These are phyloP conservation scores for Drosophila differens DNA, from an alignment of 2,888 invertebrate species.

Conservation along the genomic window DNA sequence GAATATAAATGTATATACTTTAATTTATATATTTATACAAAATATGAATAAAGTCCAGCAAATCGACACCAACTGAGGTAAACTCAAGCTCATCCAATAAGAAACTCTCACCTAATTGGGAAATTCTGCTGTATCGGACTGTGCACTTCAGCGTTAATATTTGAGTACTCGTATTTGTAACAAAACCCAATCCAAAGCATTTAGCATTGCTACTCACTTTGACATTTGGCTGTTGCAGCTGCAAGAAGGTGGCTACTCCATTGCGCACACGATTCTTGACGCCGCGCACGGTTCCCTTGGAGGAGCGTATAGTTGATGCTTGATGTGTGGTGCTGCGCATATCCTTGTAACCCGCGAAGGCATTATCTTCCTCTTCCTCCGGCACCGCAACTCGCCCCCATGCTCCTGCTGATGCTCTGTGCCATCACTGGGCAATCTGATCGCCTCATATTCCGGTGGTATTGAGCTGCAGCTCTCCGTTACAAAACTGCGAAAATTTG, in stretches of 20 bases:
- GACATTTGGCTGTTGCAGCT: conserved; percentile 90
- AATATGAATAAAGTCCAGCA: neutral
- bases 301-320: conserved; percentile 93
- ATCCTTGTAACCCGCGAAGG: conserved; percentile 93
- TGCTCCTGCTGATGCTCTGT: neutral
- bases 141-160: neutral
- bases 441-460: conserved; percentile 28
- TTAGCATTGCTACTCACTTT: conserved; percentile 88
- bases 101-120: neutral
- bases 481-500: conserved; percentile 76
- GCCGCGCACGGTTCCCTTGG: conserved; percentile 96
- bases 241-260: conserved; percentile 97
- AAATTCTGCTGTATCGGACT: neutral
- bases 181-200: neutral
- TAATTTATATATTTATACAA: neutral
- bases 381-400: neutral
- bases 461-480: conserved; percentile 12
- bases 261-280: conserved; percentile 97
- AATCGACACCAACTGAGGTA: neutral
- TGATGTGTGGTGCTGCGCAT: conserved; percentile 86
- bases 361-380: conserved; percentile 86
- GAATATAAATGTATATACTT: neutral
- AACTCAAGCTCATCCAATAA: neutral
- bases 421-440: conserved; percentile 2
- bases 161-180: neutral